Percentiles rank a stretch among this genome's conserved stretches.
phyloP scores from a whole-genome alignment of 2,113 vertebrate species.

The Odontesthes bonariensis region DNA sequence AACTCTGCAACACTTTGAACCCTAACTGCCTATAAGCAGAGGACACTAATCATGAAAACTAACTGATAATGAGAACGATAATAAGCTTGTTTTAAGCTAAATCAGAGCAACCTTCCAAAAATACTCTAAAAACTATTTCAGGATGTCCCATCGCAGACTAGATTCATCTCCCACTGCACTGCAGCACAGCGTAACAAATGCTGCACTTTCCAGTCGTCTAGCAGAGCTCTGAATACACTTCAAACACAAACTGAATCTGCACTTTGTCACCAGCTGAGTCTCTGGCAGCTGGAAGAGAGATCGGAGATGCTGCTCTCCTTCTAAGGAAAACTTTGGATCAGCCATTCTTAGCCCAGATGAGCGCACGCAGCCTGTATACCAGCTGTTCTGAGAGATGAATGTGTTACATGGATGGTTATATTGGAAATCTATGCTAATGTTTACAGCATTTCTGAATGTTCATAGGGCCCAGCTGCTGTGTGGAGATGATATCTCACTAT shows the following conservation, averaged over 20 bases:
- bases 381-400: not conserved
- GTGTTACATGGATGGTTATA: not conserved
- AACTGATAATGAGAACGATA: no score
- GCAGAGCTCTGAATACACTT: not conserved
- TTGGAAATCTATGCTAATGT: not conserved
- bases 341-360: not conserved
- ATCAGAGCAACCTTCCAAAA: not conserved
- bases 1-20: no score
- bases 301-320: not conserved
- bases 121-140: not conserved
- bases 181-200: not conserved
- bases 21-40: no score
- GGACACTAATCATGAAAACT: no score
- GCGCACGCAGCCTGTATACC: not conserved
- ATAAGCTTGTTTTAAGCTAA: not conserved
- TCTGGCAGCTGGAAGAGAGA: not conserved
- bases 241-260: conserved; percentile 11
- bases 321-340: not conserved
- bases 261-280: conserved; percentile 11
- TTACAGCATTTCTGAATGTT: not conserved
- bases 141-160: no score
- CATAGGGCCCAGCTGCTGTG: not conserved
- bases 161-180: not conserved
- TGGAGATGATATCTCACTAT: not conserved
- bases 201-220: not conserved